Evolutionary conservation across 2,113 vertebrate genomes (phyloP), one percentile per base, ranked within the genome.

Genomic region (Macrotus californicus): DNA sequence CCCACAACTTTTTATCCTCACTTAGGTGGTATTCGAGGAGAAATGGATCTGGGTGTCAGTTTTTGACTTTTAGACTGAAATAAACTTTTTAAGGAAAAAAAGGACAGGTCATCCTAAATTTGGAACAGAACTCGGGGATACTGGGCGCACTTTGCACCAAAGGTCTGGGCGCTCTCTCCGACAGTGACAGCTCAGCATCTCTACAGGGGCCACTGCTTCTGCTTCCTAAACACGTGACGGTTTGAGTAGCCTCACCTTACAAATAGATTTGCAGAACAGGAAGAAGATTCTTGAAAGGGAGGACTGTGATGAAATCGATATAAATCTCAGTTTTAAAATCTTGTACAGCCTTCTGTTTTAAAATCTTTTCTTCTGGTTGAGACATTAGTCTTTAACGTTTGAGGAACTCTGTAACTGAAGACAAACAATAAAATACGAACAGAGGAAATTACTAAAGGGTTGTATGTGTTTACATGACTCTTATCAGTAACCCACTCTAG

Each of bases 351-450:
- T 97, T 97, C 97, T 97, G 95, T 96, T 97, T 96, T 97, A 91
- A 96, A 95, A 97, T 97, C 97, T 97, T 97, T 97, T 97, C 97
- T 97, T 97, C 97, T 97, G 96, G 96, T 91, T 96, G 97, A 97
- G 83, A 97, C 96, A 97, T 97, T 97, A 97, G 96, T 97, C 97
- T 97, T 96, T 97, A 97, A 96, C 94, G 93, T 95, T 95, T 97
- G 97, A 97, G 96, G 97, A 97, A 50, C 96, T 96, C 96, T 97
- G 97, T 92, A 96, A 97, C 96, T 95, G 96, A 97, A 97, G 96
- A 97, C 93, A 97, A 82, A 97, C 96, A 97, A 97, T 97, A 97
- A 97, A 94, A 97, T 97, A 97, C 97, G 94, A 97, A 97, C 96
- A 97, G 83, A 97, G 88, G 94, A 96, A 95, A 97, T 97, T 97